phyloP scores from a whole-genome alignment of 2,888 invertebrate species.

The Ceraclea dissimilis region DNA sequence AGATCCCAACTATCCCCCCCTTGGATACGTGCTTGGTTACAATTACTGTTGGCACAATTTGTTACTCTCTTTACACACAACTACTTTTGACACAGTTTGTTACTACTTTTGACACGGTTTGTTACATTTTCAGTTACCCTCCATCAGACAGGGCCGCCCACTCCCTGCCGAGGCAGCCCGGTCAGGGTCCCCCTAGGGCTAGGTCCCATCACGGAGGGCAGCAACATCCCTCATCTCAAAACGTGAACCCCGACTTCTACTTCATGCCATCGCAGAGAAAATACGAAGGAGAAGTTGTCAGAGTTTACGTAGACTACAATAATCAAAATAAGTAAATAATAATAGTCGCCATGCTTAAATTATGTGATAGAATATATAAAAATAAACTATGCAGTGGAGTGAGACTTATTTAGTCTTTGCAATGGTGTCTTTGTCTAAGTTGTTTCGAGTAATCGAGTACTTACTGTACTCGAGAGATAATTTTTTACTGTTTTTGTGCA shows the following conservation, averaged over 20 bases:
- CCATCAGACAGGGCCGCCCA: conserved; percentile 59
- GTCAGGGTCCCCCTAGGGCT: conserved; percentile 27
- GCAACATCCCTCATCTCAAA: conserved; percentile 31
- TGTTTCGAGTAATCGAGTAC: too few species aligned
- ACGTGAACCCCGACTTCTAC: conserved; percentile 78
- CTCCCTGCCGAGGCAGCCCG: conserved; percentile 62
- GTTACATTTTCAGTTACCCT: conserved; percentile 30
- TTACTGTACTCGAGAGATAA: too few species aligned
- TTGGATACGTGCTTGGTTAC: too few species aligned
- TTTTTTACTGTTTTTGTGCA: too few species aligned
- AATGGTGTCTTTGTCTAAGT: too few species aligned
- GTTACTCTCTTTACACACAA: neutral
- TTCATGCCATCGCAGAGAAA: conserved; percentile 93
- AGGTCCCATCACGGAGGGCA: conserved; percentile 8
- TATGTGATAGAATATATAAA: too few species aligned
- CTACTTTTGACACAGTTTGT: neutral
- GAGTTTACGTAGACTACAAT: conserved; percentile 77
- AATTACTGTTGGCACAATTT: too few species aligned
- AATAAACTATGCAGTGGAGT: too few species aligned
- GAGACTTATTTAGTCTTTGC: too few species aligned
- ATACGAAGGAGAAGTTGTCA: conserved; percentile 84
- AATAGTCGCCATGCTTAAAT: too few species aligned
- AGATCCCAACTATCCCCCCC: too few species aligned
- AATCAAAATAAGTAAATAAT: conserved; percentile 53
- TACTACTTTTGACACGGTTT: neutral